Percentiles rank a stretch among this genome's conserved stretches.
Conservation (phyloP, 2,797 vertebrate genomes). For the Pantherophis vulpinus region DNA sequence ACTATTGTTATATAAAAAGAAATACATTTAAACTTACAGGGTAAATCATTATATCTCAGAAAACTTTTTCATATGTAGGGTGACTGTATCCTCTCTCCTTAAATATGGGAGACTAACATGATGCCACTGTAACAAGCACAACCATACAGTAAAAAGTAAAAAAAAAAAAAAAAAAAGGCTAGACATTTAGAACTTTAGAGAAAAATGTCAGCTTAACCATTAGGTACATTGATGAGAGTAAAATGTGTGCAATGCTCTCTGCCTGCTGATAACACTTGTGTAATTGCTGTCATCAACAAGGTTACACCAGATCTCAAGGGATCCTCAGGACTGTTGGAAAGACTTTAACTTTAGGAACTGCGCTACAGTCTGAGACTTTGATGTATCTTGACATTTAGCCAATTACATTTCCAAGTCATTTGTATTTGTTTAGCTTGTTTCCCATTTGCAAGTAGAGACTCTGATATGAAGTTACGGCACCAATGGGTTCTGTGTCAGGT, state of each 20-base stretch:
- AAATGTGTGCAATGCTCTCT: slow-evolving; percentile 16
- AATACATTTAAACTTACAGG: not conserved
- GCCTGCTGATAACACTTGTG: slow-evolving; percentile 27
- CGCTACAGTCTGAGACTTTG: not conserved
- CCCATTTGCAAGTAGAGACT: not conserved
- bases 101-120: not conserved
- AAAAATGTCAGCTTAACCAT: slow-evolving; percentile 25
- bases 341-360: slow-evolving; percentile 16
- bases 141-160: not conserved
- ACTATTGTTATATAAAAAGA: not conserved
- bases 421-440: not conserved
- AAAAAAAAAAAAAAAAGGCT: not conserved
- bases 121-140: not conserved
- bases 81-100: not conserved
- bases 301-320: slow-evolving; percentile 12
- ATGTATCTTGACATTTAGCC: slow-evolving; percentile 31
- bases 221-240: slow-evolving; percentile 2
- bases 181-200: not conserved
- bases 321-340: slow-evolving; percentile 33
- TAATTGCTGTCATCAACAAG: slow-evolving; percentile 38
- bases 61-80: not conserved
- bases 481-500: not conserved
- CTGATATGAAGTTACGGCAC: not conserved
- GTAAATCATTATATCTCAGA: not conserved
- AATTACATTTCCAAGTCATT: not conserved